Conservation (phyloP, 2,797 vertebrate species). For the Muscicapa striata region DNA sequence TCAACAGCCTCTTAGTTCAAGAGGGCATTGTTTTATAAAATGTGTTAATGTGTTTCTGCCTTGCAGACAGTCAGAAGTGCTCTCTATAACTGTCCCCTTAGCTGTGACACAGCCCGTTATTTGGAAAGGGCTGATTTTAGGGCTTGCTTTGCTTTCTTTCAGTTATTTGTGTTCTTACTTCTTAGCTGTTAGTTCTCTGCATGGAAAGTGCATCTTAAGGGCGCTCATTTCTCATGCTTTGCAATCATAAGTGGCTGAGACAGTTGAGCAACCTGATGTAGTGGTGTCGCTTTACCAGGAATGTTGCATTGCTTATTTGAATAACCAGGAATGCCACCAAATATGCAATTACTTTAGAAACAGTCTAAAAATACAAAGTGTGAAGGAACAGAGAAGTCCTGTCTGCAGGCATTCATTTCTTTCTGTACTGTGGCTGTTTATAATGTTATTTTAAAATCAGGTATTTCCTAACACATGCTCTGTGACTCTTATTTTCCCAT, state of each 20-base stretch:
- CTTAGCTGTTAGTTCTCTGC: constrained; percentile 7
- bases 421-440: constrained; percentile 6
- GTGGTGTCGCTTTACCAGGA: not conserved
- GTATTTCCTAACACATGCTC: constrained; percentile 40
- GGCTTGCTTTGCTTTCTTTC: not conserved
- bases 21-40: constrained; percentile 42
- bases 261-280: constrained; percentile 20
- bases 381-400: constrained; percentile 21
- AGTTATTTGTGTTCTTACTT: constrained; percentile 20
- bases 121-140: not conserved
- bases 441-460: constrained; percentile 19
- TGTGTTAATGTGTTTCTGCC: constrained; percentile 55
- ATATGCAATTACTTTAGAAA: not conserved
- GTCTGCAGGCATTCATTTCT: constrained; percentile 41
- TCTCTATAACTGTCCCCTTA: not conserved
- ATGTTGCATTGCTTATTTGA: not conserved
- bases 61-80: constrained; percentile 6
- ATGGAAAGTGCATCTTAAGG: not conserved
- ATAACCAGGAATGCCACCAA: constrained; percentile 13
- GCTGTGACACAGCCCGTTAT: not conserved
- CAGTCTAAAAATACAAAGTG: constrained; percentile 22
- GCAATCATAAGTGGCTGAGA: not conserved
- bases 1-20: constrained; percentile 52
- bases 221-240: not conserved
- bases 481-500: constrained; percentile 28